These are phyloP conservation scores for Pogoniulus pusillus DNA, from an alignment of 2,797 vertebrate species.

Conservation along the genomic window DNA sequence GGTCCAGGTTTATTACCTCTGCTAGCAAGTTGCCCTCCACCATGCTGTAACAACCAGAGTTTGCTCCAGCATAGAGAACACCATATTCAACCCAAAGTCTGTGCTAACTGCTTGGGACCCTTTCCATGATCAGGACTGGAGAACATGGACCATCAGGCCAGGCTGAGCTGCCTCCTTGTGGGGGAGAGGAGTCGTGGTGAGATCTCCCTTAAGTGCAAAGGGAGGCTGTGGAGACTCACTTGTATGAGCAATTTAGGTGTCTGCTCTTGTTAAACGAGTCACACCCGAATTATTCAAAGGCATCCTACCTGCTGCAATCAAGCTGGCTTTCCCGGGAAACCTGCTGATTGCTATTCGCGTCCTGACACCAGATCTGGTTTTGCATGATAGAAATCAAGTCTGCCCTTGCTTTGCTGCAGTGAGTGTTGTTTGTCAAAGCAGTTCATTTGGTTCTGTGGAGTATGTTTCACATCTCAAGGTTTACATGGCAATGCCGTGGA, in stretches of 20 bases:
- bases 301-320: constrained; percentile 17
- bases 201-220: neutral
- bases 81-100: neutral
- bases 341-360: neutral
- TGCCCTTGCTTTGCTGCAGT: neutral
- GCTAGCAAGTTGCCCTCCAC: neutral
- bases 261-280: constrained; percentile 6
- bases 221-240: neutral
- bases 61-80: neutral
- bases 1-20: neutral
- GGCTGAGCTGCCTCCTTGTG: neutral
- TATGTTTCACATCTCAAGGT: neutral
- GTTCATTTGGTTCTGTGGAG: neutral
- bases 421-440: neutral
- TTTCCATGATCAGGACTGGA: neutral
- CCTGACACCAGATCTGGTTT: constrained; percentile 20
- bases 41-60: neutral
- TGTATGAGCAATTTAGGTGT: constrained; percentile 43
- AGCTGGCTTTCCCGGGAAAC: constrained; percentile 43
- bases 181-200: neutral
- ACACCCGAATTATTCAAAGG: constrained; percentile 43
- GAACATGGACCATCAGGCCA: neutral
- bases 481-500: neutral
- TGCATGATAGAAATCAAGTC: constrained; percentile 34
- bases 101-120: neutral